A percentile compares a stretch with the other conserved stretches of the same genome.
phyloP scores from a whole-genome alignment of 2,113 vertebrate species.

The Tychaedon coryphoeus region DNA sequence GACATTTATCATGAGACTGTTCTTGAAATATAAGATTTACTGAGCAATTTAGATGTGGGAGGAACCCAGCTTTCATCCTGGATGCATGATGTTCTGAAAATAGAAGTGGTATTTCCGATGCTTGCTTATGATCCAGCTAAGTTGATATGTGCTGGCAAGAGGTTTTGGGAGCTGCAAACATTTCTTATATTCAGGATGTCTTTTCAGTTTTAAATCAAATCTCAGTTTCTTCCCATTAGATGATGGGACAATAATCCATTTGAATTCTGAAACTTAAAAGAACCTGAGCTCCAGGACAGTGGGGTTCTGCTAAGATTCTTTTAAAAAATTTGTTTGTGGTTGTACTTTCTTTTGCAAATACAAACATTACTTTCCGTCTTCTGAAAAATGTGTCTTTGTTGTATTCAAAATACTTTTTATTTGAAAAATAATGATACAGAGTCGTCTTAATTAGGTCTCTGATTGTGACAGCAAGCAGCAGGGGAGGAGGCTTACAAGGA shows the following conservation, averaged over 20 bases:
- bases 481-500: background rate
- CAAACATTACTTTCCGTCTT: background rate
- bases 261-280: background rate
- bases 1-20: slow-evolving; percentile 42
- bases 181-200: slow-evolving; percentile 8
- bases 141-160: slow-evolving; percentile 39
- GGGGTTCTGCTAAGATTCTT: background rate
- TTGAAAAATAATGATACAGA: background rate
- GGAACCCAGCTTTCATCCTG: slow-evolving; percentile 48
- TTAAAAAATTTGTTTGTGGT: background rate
- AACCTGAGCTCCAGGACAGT: background rate
- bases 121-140: slow-evolving; percentile 52
- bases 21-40: slow-evolving; percentile 51
- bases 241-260: background rate
- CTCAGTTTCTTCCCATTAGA: background rate
- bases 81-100: slow-evolving; percentile 56
- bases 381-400: background rate
- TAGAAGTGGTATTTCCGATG: slow-evolving; percentile 60
- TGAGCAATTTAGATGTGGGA: slow-evolving; percentile 54
- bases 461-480: background rate
- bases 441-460: background rate
- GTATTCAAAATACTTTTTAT: background rate
- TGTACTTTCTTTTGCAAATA: background rate
- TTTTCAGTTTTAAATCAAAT: background rate
- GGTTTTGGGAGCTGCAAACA: background rate